phyloP scores from a whole-genome alignment of 2,888 invertebrate genomes.

The Diplolepis rosae region DNA sequence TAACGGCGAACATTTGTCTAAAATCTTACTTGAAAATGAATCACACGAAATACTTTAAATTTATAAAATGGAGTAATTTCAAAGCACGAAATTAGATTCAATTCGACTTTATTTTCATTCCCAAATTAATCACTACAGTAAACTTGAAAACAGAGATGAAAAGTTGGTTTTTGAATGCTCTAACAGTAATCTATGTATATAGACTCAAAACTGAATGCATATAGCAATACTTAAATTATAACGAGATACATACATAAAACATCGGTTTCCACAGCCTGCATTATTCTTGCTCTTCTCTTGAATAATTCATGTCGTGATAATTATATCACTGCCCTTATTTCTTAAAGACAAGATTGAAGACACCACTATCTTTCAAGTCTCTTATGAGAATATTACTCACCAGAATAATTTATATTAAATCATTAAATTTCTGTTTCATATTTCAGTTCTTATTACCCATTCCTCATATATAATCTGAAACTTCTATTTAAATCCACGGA shows the following conservation, averaged over 20 bases:
- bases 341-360: constrained; percentile 31
- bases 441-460: not conserved
- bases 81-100: not conserved
- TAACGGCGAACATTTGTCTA: too few relatives aligned
- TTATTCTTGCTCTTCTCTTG: constrained; percentile 23
- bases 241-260: constrained; percentile 32
- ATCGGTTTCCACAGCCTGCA: constrained; percentile 23
- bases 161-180: not conserved
- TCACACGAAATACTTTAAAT: too few relatives aligned
- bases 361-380: constrained; percentile 12
- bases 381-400: not conserved
- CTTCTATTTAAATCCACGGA: not conserved
- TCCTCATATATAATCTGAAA: not conserved
- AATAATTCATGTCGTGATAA: constrained; percentile 25
- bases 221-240: constrained; percentile 30
- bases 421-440: constrained; percentile 13
- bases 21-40: too few relatives aligned
- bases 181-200: constrained; percentile 15
- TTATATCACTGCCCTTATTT: constrained; percentile 31
- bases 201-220: constrained; percentile 1
- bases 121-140: not conserved
- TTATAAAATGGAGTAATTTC: too few relatives aligned
- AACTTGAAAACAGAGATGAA: not conserved
- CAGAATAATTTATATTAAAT: constrained; percentile 7
- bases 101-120: not conserved